These are phyloP conservation scores for Sebastes jordani DNA, from an alignment of 2,797 vertebrate species.

Conservation along the genomic window DNA sequence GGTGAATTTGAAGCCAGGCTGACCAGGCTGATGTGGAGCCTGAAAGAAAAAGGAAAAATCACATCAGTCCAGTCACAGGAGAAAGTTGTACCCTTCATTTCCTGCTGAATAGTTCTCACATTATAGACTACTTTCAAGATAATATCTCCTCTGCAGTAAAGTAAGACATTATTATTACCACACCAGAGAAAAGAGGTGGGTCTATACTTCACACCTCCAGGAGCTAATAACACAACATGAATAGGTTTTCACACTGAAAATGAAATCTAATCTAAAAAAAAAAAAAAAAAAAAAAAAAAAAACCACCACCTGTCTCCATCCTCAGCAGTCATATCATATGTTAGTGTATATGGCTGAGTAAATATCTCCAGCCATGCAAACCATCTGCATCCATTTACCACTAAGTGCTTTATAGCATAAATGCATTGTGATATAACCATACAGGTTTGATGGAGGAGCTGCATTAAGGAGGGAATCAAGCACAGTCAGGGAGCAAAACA, in stretches of 20 bases:
- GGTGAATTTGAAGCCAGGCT: slow-evolving; percentile 97
- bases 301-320: slow-evolving; percentile 53
- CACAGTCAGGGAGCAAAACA: slow-evolving; percentile 34
- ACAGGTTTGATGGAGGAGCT: slow-evolving; percentile 40
- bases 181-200: slow-evolving; percentile 25
- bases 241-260: slow-evolving; percentile 43
- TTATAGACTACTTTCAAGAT: slow-evolving; percentile 30
- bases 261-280: slow-evolving; percentile 29
- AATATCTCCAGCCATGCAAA: slow-evolving; percentile 55
- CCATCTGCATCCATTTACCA: slow-evolving; percentile 64
- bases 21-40: slow-evolving; percentile 94
- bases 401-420: slow-evolving; percentile 43
- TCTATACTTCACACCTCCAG: slow-evolving; percentile 56
- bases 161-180: slow-evolving; percentile 56
- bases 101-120: slow-evolving; percentile 16
- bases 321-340: slow-evolving; percentile 41
- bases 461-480: slow-evolving; percentile 15
- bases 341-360: slow-evolving; percentile 50
- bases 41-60: slow-evolving; percentile 64
- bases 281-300: neutral
- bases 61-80: slow-evolving; percentile 49
- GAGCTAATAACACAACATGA: slow-evolving; percentile 52
- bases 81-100: slow-evolving; percentile 25
- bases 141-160: slow-evolving; percentile 42
- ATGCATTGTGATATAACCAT: slow-evolving; percentile 36